Evolutionary conservation across 1,140 invertebrate genomes (phyloP).

Genomic region (Cydia pomonella): DNA sequence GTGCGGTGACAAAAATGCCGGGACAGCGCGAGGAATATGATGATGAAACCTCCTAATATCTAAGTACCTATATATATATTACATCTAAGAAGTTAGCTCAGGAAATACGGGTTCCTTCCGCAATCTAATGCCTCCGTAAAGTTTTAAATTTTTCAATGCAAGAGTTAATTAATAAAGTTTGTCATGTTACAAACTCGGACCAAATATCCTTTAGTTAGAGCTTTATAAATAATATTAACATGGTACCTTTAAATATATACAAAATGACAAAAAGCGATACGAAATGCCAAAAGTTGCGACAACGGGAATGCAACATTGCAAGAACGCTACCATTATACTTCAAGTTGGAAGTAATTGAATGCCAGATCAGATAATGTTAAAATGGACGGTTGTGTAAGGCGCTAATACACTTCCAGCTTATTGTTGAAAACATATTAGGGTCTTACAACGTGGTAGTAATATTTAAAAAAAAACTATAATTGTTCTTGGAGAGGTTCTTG

Average conservation of each 20-base stretch:
- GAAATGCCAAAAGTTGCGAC: constrained; percentile 43
- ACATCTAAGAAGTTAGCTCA: no score
- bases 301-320: constrained; percentile 31
- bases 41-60: not conserved
- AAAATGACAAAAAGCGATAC: constrained; percentile 37
- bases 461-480: not conserved
- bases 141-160: no score
- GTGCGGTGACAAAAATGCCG: no score
- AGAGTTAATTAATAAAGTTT: no score
- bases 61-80: no score
- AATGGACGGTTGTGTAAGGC: constrained; percentile 17
- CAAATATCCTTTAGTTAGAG: no score
- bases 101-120: no score
- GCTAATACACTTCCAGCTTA: constrained; percentile 30
- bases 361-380: constrained; percentile 38
- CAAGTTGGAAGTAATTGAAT: constrained; percentile 37
- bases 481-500: not conserved
- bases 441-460: constrained; percentile 8
- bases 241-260: no score
- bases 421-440: constrained; percentile 25
- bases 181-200: no score
- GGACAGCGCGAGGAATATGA: no score
- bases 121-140: no score
- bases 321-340: constrained; percentile 26
- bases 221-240: no score